A percentile compares a stretch with the other conserved stretches of the same genome.
These are phyloP conservation scores for Tiliqua scincoides DNA, from an alignment of 2,113 vertebrate species.

Conservation along the genomic window DNA sequence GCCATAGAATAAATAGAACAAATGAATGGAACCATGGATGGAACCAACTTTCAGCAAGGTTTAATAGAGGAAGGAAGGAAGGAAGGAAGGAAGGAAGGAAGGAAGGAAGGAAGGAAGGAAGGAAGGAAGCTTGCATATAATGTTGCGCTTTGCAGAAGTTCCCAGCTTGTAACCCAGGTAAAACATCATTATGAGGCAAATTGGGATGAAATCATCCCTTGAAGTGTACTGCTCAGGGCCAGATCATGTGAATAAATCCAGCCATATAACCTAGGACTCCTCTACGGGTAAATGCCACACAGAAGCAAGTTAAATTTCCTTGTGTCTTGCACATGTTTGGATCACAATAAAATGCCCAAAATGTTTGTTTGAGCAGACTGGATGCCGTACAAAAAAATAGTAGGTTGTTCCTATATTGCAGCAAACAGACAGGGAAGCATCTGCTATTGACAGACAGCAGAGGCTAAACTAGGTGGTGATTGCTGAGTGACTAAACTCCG, in stretches of 20 bases:
- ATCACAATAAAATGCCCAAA: constrained; percentile 45
- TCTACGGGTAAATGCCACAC: not conserved
- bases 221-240: not conserved
- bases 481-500: constrained; percentile 68
- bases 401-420: constrained; percentile 35
- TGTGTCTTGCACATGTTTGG: constrained; percentile 23
- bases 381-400: constrained; percentile 49
- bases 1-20: no score
- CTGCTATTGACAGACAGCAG: constrained; percentile 73
- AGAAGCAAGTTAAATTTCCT: constrained; percentile 58
- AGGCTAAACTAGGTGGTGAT: constrained; percentile 54
- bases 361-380: constrained; percentile 58
- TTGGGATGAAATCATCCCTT: not conserved
- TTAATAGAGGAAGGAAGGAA: no score
- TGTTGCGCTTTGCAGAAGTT: no score
- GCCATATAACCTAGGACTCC: not conserved
- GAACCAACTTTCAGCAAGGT: no score
- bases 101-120: no score
- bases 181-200: not conserved
- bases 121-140: no score
- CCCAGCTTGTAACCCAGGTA: no score
- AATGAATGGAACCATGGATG: no score
- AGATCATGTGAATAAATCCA: not conserved
- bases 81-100: no score
- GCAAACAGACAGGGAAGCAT: constrained; percentile 69